Evolutionary conservation across 1,140 invertebrate species (phyloP), one percentile per base, ranked within the genome.

Genomic region (Streblospio benedicti): DNA sequence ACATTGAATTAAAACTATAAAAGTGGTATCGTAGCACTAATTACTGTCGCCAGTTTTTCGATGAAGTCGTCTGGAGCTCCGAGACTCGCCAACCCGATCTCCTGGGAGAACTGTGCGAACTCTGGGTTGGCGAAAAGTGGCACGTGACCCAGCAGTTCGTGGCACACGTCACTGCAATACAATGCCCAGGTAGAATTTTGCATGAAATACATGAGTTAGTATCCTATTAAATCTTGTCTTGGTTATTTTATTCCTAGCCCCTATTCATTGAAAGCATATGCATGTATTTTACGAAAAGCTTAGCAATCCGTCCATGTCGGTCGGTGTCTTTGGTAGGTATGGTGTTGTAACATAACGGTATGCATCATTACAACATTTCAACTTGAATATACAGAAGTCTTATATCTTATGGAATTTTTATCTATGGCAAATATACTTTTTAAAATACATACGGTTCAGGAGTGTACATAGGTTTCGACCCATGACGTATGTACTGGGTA

Each of bases 401-500:
- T n/a, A n/a, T n/a, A n/a, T n/a, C n/a, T n/a, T n/a, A n/a, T n/a
- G n/a, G n/a, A n/a, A n/a, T n/a, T n/a, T n/a, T n/a, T n/a, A n/a
- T n/a, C n/a, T 18, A 0, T 41, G 38, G 38, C 38, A 41, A 18
- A 41, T 41, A 41, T 14, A 14, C 18, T 41, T 41, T 9, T 9
- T 28, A 32, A 30, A 25, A 35, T 2, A 70, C 80, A 79, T 64
- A 82, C 32, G 96, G 96, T 80, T 99, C 96, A 0, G 96, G 96
- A 0, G 97, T 99, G 79, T 99, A 99, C 62, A 94, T 84, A 0
- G 96, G 97, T 64, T 84, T 85, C 58, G 91, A 96, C 44, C 86
- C 83, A 76, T 99, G 97, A 2, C 97, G 83, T 61, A 99, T 98
- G 77, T 99, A 99, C 79, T 99, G 97, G 0, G 97, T 99, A 31